Conservation (phyloP, 2,113 vertebrate genomes). For the Suricata suricatta region DNA sequence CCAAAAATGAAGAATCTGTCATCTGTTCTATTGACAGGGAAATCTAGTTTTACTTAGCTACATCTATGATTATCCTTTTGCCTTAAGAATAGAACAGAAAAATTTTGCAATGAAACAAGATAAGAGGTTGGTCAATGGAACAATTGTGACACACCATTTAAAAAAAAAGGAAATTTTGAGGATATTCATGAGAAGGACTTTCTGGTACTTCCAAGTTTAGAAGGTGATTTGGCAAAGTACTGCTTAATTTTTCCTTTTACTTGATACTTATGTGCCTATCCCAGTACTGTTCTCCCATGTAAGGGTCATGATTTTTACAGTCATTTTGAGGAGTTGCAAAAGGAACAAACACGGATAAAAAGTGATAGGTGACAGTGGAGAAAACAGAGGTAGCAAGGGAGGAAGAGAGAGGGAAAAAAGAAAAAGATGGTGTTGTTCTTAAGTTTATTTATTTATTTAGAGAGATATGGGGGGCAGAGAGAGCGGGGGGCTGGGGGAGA, state of each 20-base stretch:
- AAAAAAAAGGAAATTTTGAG: not conserved
- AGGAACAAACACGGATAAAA: not conserved
- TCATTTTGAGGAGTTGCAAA: not conserved
- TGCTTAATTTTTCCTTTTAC: not conserved
- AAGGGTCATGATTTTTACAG: not conserved
- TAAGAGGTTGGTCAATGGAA: not conserved
- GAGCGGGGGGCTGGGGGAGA: too few relatives aligned
- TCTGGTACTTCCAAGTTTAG: not conserved
- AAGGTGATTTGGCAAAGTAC: not conserved
- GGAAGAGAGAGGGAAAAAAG: not conserved
- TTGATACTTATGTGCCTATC: not conserved
- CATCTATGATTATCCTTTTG: not conserved
- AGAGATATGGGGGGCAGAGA: too few relatives aligned
- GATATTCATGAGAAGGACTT: not conserved
- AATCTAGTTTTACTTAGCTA: slow-evolving; percentile 3
- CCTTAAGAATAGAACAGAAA: not conserved
- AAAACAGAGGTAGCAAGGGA: not conserved
- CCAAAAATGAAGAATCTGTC: not conserved
- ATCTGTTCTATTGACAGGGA: not conserved
- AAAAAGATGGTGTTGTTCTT: not conserved
- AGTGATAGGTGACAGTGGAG: too few relatives aligned
- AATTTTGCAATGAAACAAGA: not conserved
- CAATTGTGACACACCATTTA: not conserved
- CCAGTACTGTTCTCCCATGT: not conserved
- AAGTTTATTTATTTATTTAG: too few relatives aligned